Base-by-base conservation (phyloP, 92 coral and sea anemone species). In the Epizoanthus stellaris region DNA sequence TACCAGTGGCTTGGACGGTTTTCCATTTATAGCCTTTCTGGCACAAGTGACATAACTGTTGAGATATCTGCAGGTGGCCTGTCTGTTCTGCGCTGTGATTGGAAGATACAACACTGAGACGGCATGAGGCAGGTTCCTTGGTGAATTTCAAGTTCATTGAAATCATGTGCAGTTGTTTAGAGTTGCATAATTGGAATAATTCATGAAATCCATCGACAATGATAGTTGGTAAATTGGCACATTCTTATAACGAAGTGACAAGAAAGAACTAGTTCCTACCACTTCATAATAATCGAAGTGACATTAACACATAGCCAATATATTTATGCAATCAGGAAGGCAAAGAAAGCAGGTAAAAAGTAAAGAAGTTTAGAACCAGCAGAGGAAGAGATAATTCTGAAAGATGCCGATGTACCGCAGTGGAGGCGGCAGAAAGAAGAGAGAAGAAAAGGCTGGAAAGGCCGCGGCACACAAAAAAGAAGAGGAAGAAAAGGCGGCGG, bases 21-120 rank as follows among this genome's bases (percentile, higher is more conserved):
- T 63, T 42, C 71, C 65, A 43, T 63, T 79, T 23, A 14, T 43
- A 21, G 11, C 45, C 56, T 19, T 42, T 70, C 39, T 63, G 72
- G 61, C 61, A 79, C 43, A 79, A 40, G 34, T 62, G 52, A 39
- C n/a, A 42, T 62, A 19, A 17, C 64, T 62, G 65, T n/a, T 67
- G 20, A 21, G 65, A 20, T 58, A 63, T 12, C 83, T 43, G 83
- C 83, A 79, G 83, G 83, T 79, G 83, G 67, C 15, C 7, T 20
- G 30, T 14, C 45, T 17, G 16, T 45, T 79, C 83, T 63, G 42
- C 7, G 25, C 45, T 58, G 11, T 79, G 83, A 79, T 79, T 77
- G 49, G 83, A 79, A 43, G 65, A 79, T 5, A 40, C 58, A 63
- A 45, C 42, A 42, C 17, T 38, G 56, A 40, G 6, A 8, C 34